phyloP scores from a whole-genome alignment of 1,140 invertebrate species.

The Akabosia matsudoensis region DNA sequence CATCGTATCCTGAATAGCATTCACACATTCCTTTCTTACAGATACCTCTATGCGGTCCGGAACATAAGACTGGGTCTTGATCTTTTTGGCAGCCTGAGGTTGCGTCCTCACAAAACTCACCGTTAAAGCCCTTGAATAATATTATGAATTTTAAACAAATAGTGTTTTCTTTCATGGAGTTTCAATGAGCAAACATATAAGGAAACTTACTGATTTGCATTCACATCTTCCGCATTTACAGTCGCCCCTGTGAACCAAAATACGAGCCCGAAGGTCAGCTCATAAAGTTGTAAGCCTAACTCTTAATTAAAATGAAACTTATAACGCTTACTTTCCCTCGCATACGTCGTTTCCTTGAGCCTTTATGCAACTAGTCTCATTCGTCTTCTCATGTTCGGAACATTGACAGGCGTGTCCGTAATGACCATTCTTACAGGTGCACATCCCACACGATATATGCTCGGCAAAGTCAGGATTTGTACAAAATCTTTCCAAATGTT shows the following conservation, averaged over 20 bases:
- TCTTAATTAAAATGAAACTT: too few relatives aligned
- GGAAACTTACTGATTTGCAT: conserved; percentile 22
- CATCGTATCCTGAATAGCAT: conserved; percentile 5
- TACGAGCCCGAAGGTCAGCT: too few relatives aligned
- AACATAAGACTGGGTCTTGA: background rate
- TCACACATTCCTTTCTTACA: conserved; percentile 28
- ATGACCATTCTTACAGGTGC: conserved; percentile 15
- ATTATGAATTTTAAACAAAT: background rate
- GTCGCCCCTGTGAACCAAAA: conserved; percentile 6
- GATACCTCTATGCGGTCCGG: background rate
- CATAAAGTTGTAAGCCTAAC: background rate
- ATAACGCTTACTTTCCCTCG: background rate
- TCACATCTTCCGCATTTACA: conserved; percentile 36
- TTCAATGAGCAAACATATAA: background rate
- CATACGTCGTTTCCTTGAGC: background rate
- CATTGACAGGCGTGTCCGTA: conserved; percentile 22
- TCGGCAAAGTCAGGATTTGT: background rate
- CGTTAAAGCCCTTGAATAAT: conserved; percentile 23
- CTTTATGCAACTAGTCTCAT: background rate
- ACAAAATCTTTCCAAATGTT: background rate
- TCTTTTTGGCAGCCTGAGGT: background rate
- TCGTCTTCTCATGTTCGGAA: background rate
- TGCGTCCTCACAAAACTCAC: conserved; percentile 30
- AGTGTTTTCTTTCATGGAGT: background rate
- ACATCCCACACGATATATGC: conserved; percentile 22